These are phyloP conservation scores for Pollenia amentaria DNA, from an alignment of 2,888 invertebrate genomes.

Conservation along the genomic window DNA sequence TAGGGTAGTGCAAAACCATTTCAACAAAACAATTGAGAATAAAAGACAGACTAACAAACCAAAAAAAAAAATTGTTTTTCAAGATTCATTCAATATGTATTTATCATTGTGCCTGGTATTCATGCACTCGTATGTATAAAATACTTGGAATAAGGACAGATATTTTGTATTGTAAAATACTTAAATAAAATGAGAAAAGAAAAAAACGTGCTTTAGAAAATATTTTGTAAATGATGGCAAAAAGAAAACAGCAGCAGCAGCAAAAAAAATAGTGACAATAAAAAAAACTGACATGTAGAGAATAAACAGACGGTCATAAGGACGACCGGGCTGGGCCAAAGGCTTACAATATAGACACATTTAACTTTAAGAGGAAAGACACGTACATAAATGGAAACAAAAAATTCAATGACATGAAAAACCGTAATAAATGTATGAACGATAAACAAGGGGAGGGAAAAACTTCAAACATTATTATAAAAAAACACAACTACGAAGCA, in stretches of 20 bases:
- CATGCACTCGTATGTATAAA: constrained; percentile 24
- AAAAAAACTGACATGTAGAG: constrained; percentile 40
- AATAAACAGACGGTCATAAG: constrained; percentile 33
- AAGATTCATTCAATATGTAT: constrained; percentile 58
- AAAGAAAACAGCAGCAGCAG: constrained; percentile 1
- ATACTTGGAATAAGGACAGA: constrained; percentile 48
- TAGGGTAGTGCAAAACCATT: constrained; percentile 44
- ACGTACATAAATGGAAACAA: constrained; percentile 64
- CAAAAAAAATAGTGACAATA: constrained; percentile 20
- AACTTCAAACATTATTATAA: constrained; percentile 31
- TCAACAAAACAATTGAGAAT: constrained; percentile 44
- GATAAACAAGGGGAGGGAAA: constrained; percentile 52
- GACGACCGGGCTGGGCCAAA: constrained; percentile 29
- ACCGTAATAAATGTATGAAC: constrained; percentile 53
- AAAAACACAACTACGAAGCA: no score
- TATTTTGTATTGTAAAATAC: constrained; percentile 62
- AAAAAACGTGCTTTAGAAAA: constrained; percentile 65
- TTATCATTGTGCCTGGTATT: constrained; percentile 11
- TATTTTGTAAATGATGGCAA: constrained; percentile 43
- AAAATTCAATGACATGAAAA: constrained; percentile 70
- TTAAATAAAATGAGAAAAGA: constrained; percentile 50
- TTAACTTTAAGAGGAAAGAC: constrained; percentile 58
- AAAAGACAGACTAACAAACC: constrained; percentile 29
- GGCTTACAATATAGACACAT: constrained; percentile 46
- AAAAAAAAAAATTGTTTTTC: constrained; percentile 22